phyloP scores from a whole-genome alignment of 1,140 invertebrate species.

The Penaeus japonicus region DNA sequence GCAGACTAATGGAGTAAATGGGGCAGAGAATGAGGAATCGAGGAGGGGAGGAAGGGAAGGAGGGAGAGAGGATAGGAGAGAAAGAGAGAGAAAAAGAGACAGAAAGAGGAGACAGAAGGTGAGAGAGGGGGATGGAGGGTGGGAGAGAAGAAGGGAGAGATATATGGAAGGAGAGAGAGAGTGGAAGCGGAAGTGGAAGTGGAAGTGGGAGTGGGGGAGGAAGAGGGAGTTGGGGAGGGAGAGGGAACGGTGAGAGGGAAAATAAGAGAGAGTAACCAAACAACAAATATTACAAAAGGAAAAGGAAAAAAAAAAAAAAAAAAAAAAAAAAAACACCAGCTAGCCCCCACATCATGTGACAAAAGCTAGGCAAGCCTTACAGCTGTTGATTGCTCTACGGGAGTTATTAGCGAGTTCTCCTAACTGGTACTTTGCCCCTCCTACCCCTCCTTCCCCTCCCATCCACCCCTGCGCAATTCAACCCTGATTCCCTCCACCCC shows the following conservation, averaged over 20 bases:
- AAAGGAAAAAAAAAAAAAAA: background rate
- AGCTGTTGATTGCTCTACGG: no score
- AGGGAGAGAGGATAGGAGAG: background rate
- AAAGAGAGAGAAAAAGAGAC: background rate
- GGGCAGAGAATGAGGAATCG: background rate
- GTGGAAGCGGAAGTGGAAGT: background rate
- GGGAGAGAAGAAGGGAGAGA: background rate
- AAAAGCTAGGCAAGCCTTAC: no score
- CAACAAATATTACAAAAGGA: background rate
- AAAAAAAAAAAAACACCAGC: background rate
- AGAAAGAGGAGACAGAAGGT: background rate
- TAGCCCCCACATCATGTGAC: no score
- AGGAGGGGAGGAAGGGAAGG: background rate
- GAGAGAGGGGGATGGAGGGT: background rate
- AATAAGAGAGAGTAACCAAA: background rate
- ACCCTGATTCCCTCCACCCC: no score
- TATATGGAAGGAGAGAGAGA: background rate
- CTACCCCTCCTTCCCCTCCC: background rate
- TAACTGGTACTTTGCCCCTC: background rate
- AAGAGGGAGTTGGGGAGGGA: background rate
- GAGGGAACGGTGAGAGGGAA: background rate
- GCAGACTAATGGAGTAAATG: background rate
- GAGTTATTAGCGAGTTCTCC: no score
- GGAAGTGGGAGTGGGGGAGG: background rate
- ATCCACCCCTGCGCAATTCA: no score